phyloP scores from a whole-genome alignment of 2,797 vertebrate genomes.

The Decapterus maruadsi region DNA sequence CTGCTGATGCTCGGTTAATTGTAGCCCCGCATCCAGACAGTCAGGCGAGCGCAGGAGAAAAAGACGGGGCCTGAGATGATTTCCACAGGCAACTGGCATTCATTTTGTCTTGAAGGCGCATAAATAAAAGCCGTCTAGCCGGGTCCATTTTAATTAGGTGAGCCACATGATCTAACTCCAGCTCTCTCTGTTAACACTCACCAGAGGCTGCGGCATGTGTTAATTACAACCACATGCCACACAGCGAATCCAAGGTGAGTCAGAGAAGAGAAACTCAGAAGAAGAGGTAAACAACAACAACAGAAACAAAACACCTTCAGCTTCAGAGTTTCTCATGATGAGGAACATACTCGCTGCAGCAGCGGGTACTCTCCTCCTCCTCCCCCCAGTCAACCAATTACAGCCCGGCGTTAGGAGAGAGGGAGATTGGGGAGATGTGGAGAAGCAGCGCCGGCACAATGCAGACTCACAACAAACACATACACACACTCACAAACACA shows the following conservation, averaged over 20 bases:
- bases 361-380: slow-evolving; percentile 39
- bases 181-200: slow-evolving; percentile 68
- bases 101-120: slow-evolving; percentile 75
- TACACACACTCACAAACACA: slow-evolving; percentile 3
- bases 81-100: slow-evolving; percentile 77
- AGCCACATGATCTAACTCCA: slow-evolving; percentile 69
- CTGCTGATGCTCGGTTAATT: slow-evolving; percentile 73
- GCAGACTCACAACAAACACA: slow-evolving; percentile 60
- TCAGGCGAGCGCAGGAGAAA: slow-evolving; percentile 25
- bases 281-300: slow-evolving; percentile 69
- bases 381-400: slow-evolving; percentile 72
- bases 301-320: slow-evolving; percentile 63
- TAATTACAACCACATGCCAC: slow-evolving; percentile 75
- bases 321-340: slow-evolving; percentile 60
- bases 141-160: slow-evolving; percentile 81
- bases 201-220: slow-evolving; percentile 74
- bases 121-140: slow-evolving; percentile 78
- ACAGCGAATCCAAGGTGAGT: slow-evolving; percentile 71
- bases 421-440: slow-evolving; percentile 28
- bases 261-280: slow-evolving; percentile 45
- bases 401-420: slow-evolving; percentile 36
- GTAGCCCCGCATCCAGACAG: slow-evolving; percentile 66
- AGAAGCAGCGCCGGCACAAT: slow-evolving; percentile 71
- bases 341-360: slow-evolving; percentile 65
- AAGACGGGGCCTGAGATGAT: slow-evolving; percentile 63